phyloP scores from a whole-genome alignment of 1,140 invertebrate genomes.

The Pseudomyrmex flavicornis region DNA sequence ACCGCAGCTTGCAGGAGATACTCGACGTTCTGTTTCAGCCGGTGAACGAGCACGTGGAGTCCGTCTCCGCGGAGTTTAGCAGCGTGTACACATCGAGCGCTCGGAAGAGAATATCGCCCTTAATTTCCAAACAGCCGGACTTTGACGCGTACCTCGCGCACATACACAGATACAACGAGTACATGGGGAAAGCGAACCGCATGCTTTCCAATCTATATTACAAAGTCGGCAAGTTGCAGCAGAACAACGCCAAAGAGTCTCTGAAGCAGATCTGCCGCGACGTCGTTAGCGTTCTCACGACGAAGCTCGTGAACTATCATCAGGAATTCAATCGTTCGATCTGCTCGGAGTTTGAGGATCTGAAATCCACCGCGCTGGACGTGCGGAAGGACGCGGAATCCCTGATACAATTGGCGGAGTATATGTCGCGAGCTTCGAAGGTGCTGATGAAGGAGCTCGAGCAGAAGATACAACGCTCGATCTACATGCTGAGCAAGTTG shows the following conservation, averaged over 20 bases:
- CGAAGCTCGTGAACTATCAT: slow-evolving; percentile 75
- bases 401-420: slow-evolving; percentile 84
- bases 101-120: slow-evolving; percentile 54
- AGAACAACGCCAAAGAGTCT: slow-evolving; percentile 73
- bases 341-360: slow-evolving; percentile 77
- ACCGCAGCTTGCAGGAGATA: slow-evolving; percentile 72
- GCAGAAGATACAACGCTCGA: slow-evolving; percentile 77
- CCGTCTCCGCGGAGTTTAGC: slow-evolving; percentile 62
- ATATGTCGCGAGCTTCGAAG: slow-evolving; percentile 82
- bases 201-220: slow-evolving; percentile 78
- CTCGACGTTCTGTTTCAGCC: slow-evolving; percentile 76
- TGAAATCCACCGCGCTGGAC: slow-evolving; percentile 77
- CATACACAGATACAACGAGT: slow-evolving; percentile 76
- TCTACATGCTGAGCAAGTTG: slow-evolving; percentile 80
- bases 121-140: slow-evolving; percentile 60
- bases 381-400: slow-evolving; percentile 84
- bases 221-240: slow-evolving; percentile 76
- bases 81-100: slow-evolving; percentile 55
- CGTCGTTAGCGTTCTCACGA: slow-evolving; percentile 73
- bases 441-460: slow-evolving; percentile 79
- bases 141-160: slow-evolving; percentile 74
- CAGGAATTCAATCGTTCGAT: slow-evolving; percentile 77
- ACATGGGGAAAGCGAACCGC: slow-evolving; percentile 71
- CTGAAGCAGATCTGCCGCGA: slow-evolving; percentile 73
- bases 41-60: slow-evolving; percentile 72